phyloP scores from a whole-genome alignment of 2,797 vertebrate species.

The Malacoctenus gilli region DNA sequence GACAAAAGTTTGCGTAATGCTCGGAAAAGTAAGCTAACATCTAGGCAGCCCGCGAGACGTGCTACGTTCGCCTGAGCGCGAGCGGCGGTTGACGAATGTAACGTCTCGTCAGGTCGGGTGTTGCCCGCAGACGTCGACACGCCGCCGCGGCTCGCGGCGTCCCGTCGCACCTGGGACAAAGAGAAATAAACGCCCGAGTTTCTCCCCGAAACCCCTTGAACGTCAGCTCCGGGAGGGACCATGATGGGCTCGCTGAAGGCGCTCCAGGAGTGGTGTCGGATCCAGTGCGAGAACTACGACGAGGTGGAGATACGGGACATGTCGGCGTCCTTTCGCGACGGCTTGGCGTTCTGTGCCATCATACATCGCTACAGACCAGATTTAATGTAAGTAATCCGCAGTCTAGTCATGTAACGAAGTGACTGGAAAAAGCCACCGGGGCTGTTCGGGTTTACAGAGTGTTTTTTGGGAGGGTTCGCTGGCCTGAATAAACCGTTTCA shows the following conservation, averaged over 20 bases:
- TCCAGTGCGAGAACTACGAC: slow-evolving; percentile 87
- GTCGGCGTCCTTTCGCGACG: slow-evolving; percentile 93
- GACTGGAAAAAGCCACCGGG: too few species aligned
- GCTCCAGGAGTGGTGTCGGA: slow-evolving; percentile 93
- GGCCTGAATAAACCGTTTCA: background rate
- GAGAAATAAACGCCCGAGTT: background rate
- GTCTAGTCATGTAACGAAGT: background rate
- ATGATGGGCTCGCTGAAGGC: slow-evolving; percentile 90
- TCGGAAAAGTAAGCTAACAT: slow-evolving; percentile 45
- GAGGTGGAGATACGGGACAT: slow-evolving; percentile 91
- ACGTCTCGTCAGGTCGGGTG: slow-evolving; percentile 53
- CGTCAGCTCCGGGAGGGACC: background rate
- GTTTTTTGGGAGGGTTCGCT: too few species aligned
- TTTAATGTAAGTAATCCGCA: slow-evolving; percentile 91
- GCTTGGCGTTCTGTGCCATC: slow-evolving; percentile 95
- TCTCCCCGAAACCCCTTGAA: too few species aligned
- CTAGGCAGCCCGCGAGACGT: slow-evolving; percentile 18
- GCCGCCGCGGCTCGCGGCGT: background rate
- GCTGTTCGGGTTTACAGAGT: too few species aligned
- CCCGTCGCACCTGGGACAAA: slow-evolving; percentile 8
- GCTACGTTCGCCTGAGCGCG: slow-evolving; percentile 47
- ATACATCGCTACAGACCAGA: slow-evolving; percentile 94
- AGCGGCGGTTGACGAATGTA: slow-evolving; percentile 49
- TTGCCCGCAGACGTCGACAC: slow-evolving; percentile 42
- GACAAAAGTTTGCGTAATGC: background rate